Conservation (phyloP, 2,797 vertebrate species). For the Tenualosa ilisha region DNA sequence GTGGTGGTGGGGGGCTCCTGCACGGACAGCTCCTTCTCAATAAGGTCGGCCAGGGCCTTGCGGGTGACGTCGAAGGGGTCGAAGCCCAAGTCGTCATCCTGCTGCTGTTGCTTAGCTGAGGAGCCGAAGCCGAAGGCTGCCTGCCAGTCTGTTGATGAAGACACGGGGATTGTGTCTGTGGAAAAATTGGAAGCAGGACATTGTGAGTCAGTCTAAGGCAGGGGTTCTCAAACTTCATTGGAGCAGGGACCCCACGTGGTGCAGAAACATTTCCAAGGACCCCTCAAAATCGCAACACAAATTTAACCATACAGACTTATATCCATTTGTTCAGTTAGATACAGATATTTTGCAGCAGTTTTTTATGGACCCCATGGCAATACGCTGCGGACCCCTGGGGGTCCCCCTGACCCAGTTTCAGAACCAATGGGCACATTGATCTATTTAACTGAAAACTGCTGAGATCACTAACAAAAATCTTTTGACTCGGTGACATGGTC, state of each 20-base stretch:
- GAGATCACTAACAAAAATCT: not conserved
- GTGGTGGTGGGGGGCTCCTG: slow-evolving; percentile 84
- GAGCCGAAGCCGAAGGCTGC: slow-evolving; percentile 98
- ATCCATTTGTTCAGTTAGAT: too few species aligned
- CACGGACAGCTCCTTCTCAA: slow-evolving; percentile 98
- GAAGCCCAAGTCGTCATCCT: slow-evolving; percentile 98
- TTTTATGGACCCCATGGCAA: too few species aligned
- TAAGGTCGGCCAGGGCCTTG: slow-evolving; percentile 97
- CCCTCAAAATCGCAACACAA: too few species aligned
- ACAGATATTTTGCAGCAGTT: too few species aligned
- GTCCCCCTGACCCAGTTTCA: too few species aligned
- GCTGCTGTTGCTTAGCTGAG: slow-evolving; percentile 86
- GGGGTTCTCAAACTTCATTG: too few species aligned
- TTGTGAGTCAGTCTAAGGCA: not conserved
- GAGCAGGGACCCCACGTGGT: too few species aligned
- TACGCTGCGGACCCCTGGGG: too few species aligned
- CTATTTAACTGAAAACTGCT: not conserved
- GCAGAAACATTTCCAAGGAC: too few species aligned
- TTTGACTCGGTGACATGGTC: not conserved
- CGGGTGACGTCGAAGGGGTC: slow-evolving; percentile 98
- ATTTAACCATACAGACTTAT: too few species aligned
- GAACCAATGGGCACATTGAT: too few species aligned
- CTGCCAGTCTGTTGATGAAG: slow-evolving; percentile 99
- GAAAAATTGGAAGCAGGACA: not conserved
- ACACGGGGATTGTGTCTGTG: slow-evolving; percentile 96